phyloP scores from a whole-genome alignment of 1,140 invertebrate genomes.

The Orius laevigatus region DNA sequence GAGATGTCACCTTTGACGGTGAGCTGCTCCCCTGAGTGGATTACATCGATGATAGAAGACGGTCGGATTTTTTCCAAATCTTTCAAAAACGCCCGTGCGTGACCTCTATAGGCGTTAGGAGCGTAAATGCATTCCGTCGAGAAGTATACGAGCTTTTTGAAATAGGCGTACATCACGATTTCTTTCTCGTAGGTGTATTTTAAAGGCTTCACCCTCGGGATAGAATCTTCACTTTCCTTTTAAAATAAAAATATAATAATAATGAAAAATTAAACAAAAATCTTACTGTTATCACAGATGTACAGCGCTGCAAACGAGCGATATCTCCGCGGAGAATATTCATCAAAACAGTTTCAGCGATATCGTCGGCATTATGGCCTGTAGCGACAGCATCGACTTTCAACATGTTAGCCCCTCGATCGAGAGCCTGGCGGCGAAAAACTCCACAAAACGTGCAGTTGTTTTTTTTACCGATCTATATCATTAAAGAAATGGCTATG shows the following conservation, averaged over 20 bases:
- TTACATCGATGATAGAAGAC: conserved; percentile 91
- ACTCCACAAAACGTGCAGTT: conserved; percentile 99
- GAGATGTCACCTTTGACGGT: conserved; percentile 63
- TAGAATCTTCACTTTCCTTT: conserved; percentile 65
- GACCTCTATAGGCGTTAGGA: conserved; percentile 92
- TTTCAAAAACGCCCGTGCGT: conserved; percentile 84
- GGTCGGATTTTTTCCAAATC: conserved; percentile 90
- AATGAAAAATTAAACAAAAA: background rate
- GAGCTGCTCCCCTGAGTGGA: conserved; percentile 88
- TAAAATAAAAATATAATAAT: conserved; percentile 22
- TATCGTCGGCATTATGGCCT: conserved; percentile 98
- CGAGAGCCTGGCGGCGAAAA: conserved; percentile 88
- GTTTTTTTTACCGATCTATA: conserved; percentile 83
- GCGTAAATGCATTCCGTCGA: conserved; percentile 98
- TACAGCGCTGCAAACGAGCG: conserved; percentile 80
- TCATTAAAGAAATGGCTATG: conserved; percentile 1
- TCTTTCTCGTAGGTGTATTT: conserved; percentile 99
- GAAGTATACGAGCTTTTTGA: conserved; percentile 94
- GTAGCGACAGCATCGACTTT: conserved; percentile 89
- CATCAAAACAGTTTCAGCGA: conserved; percentile 97
- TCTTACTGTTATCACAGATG: conserved; percentile 68
- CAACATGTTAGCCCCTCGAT: conserved; percentile 75
- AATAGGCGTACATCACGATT: conserved; percentile 99
- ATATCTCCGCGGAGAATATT: conserved; percentile 95
- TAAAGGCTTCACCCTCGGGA: conserved; percentile 90